These are phyloP conservation scores for Simalia tracyae DNA, from an alignment of 2,797 vertebrate species.

Conservation along the genomic window DNA sequence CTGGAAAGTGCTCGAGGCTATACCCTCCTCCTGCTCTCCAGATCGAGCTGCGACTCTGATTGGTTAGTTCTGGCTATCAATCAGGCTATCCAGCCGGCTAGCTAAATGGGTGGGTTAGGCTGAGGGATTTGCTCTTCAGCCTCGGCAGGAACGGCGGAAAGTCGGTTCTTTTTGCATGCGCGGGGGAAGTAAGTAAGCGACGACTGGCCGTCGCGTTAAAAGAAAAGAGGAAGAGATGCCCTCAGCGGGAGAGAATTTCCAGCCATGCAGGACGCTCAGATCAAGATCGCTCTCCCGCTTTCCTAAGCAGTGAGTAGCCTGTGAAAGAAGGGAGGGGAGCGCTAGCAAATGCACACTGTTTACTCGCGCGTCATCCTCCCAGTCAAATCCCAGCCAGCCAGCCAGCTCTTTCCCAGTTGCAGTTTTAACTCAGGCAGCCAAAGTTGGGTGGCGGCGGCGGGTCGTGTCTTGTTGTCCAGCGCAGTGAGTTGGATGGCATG, in stretches of 20 bases:
- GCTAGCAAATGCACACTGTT: neutral
- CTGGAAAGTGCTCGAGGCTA: constrained; percentile 38
- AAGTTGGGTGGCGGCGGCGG: constrained; percentile 39
- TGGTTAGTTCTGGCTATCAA: constrained; percentile 59
- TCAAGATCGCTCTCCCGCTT: neutral
- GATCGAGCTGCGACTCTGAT: constrained; percentile 41
- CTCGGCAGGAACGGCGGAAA: constrained; percentile 28
- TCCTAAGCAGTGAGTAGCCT: constrained; percentile 25
- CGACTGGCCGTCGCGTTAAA: constrained; percentile 1
- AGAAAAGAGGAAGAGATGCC: constrained; percentile 21
- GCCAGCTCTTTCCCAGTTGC: neutral
- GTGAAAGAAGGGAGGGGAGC: neutral
- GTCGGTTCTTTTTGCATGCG: constrained; percentile 28
- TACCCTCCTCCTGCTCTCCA: constrained; percentile 43
- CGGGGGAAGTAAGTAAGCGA: neutral
- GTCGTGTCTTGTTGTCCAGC: constrained; percentile 4
- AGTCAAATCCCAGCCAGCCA: neutral
- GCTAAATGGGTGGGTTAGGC: constrained; percentile 46
- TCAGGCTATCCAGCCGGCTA: constrained; percentile 54
- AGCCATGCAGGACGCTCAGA: neutral
- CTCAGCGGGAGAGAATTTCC: constrained; percentile 32
- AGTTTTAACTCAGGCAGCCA: constrained; percentile 15
- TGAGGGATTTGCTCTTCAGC: constrained; percentile 19
- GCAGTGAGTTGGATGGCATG: constrained; percentile 49
- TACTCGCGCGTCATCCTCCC: neutral